Base-by-base conservation (phyloP, 2,113 vertebrate species). In the Neodontobutis hainanensis region DNA sequence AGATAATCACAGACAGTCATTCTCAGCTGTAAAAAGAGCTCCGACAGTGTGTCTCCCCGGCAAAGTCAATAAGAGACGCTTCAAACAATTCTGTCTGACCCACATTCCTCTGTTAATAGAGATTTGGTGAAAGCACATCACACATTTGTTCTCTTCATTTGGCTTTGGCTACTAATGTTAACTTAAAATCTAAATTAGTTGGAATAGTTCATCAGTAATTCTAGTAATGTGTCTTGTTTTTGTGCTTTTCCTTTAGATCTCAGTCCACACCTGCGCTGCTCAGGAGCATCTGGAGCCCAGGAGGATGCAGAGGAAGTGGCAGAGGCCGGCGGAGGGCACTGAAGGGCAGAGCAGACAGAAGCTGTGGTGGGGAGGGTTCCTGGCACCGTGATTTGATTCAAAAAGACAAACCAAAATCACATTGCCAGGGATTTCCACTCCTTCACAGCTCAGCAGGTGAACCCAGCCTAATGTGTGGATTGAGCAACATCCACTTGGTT, bases 381-480 rank as follows among this genome's bases (percentile, higher is more conserved):
- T 94, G 92, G 92, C 91, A 92, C 87, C 88, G 93, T 94, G 93
- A 94, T 94, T 94, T 94, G 90, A 90, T 93, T 84, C 86, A 92
- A 78, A 91, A 90, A 90, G 83, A 90, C 73, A 90, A 91, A 90
- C 84, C 70, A 92, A 94, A 94, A 94, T 94, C 93, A 94, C 93
- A 94, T 94, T 94, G 93, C 93, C 93, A 94, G 93, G 93, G 93
- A 94, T 94, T 94, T 93, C 93, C 93, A 93, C 92, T 85, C 87
- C 85, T 86, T 85, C 85, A 91, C 85, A 87, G 92, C 79, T 84
- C 80, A 75, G 59, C 79, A 77, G 84, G 84, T 81, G 78, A 38
- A 71, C 56, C 61, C 34, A n/a, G 14, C 19, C n/a, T 4, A 43
- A 48, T 52, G 1, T 6, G 55, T 65, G n/a, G 11, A 16, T 75